A percentile compares a stretch with the other conserved stretches of the same genome.
Conservation (phyloP, 2,113 vertebrate genomes). For the Meleagris gallopavo region DNA sequence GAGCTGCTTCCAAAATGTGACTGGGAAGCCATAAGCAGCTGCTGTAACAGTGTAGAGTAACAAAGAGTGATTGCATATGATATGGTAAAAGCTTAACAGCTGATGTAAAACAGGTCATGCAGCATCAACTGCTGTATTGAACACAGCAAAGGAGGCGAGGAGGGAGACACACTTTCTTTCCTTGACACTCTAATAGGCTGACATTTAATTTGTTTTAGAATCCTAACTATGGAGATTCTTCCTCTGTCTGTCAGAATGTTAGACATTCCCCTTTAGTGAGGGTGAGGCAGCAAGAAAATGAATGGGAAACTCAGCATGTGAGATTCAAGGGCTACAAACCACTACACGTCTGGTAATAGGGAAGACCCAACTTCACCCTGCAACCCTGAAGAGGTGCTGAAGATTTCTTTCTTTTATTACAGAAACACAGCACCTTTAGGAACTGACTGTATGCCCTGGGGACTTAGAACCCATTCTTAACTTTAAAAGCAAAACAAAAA, state of each 20-base stretch:
- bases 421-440: not conserved
- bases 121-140: too few relatives aligned
- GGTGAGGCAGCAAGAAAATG: not conserved
- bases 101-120: too few relatives aligned
- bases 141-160: too few relatives aligned
- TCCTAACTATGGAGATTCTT: not conserved
- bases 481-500: too few relatives aligned
- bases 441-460: not conserved
- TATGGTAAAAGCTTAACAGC: not conserved
- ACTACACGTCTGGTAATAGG: not conserved
- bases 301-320: not conserved
- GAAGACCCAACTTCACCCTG: not conserved
- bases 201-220: not conserved
- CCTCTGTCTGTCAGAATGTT: not conserved
- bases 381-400: not conserved
- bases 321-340: not conserved
- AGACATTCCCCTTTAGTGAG: too few relatives aligned
- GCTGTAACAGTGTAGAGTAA: not conserved
- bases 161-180: too few relatives aligned
- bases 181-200: too few relatives aligned
- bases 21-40: not conserved
- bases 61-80: not conserved
- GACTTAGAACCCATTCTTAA: not conserved
- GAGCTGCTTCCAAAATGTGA: not conserved
- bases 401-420: too few relatives aligned